Base-by-base conservation (phyloP, 2,113 vertebrate genomes). In the Dromaius novaehollandiae region DNA sequence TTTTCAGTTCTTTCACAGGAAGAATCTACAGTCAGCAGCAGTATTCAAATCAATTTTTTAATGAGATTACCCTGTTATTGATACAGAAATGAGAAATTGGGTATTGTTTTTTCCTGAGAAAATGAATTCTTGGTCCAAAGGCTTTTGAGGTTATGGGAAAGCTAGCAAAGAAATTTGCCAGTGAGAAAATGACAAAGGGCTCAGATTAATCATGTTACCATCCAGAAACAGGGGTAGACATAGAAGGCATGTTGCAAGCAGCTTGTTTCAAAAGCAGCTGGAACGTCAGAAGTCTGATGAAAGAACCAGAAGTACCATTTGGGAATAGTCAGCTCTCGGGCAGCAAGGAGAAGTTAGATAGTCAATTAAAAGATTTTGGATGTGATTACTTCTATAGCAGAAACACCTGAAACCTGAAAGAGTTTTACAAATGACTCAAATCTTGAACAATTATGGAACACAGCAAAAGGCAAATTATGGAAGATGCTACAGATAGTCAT, bases 301-400 rank as follows among this genome's bases (percentile, higher is more conserved):
- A 92, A 95, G 22, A 19, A 75, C 21, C 40, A 78, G 60, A 76
- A 91, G 75, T 68, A 82, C 18, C 6, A n/a, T 56, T 95, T 68
- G 84, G 48, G 38, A 80, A 91, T 92, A 90, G 13, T 77, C 44
- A 81, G 46, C 34, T 92, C 66, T 88, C 88, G 76, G 51, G 38
- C n/a, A 78, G 42, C 51, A 40, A 46, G 32, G 44, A 82, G 42
- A 93, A 85, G 30, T 64, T 68, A 68, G 56, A 46, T 21, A 50
- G 80, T 73, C 89, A 87, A 93, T 93, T 89, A 89, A 94, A 93
- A 86, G 44, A 40, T 88, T 74, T 86, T 90, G 64, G n/a, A 85
- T 82, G 14, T 68, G 56, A 73, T 94, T 87, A 56, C 10, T 87
- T 89, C 38, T 69, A 13, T n/a, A 82, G 56, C 25, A 93, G 78